Evolutionary conservation across 1,140 invertebrate genomes (phyloP).

Genomic region (Drosophila willistoni): DNA sequence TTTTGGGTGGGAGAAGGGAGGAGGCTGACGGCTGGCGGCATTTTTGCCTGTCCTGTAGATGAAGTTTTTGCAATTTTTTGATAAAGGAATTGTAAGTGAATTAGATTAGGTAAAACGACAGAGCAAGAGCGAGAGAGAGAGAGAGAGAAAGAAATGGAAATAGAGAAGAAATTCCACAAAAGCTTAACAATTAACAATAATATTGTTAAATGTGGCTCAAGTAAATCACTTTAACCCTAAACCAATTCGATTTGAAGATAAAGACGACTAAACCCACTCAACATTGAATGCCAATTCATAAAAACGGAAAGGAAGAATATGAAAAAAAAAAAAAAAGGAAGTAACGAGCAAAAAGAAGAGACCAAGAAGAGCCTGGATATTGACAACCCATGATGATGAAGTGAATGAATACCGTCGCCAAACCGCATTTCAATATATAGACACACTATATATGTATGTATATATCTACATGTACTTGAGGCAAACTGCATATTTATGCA

Average conservation of each 20-base stretch:
- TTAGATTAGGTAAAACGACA: conserved; percentile 40
- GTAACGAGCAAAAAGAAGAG: background rate
- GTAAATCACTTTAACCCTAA: conserved; percentile 56
- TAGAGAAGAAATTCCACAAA: conserved; percentile 3
- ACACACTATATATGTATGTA: conserved; percentile 25
- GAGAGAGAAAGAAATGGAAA: background rate
- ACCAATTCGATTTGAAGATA: conserved; percentile 16
- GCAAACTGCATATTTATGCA: conserved; percentile 70
- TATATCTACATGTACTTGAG: conserved; percentile 16
- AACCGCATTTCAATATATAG: conserved; percentile 52
- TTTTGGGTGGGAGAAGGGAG: background rate
- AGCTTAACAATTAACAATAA: conserved; percentile 53
- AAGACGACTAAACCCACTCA: conserved; percentile 13
- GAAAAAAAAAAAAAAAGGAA: background rate
- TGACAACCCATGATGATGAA: too few relatives aligned
- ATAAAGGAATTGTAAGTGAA: conserved; percentile 62
- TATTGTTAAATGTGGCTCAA: conserved; percentile 41
- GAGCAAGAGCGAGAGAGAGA: background rate
- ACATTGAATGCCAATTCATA: conserved; percentile 19
- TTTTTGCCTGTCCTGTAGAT: conserved; percentile 51
- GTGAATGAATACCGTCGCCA: conserved; percentile 60
- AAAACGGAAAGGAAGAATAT: background rate
- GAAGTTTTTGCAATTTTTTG: conserved; percentile 72
- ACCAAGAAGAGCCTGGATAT: conserved; percentile 43
- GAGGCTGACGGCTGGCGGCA: conserved; percentile 28